These are phyloP conservation scores for Sebastes nivosus DNA, from an alignment of 2,797 vertebrate species.

Conservation along the genomic window DNA sequence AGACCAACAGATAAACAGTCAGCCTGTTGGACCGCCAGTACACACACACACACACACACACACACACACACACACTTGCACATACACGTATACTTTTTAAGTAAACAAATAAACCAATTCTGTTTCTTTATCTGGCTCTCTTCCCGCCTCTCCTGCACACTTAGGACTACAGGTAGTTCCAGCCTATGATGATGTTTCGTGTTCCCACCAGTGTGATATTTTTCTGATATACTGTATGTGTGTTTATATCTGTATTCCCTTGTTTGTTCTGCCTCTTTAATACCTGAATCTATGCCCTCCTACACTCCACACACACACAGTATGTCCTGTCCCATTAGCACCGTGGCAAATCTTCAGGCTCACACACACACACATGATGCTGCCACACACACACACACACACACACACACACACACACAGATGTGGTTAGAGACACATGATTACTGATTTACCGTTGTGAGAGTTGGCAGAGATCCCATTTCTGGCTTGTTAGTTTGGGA, in stretches of 20 bases:
- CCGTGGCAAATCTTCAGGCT: conserved; percentile 12
- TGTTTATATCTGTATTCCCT: background rate
- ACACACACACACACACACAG: conserved; percentile 11
- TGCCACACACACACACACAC: background rate
- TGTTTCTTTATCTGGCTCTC: background rate
- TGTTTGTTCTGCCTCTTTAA: conserved; percentile 15
- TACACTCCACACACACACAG: background rate
- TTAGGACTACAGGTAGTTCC: background rate
- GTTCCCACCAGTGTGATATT: background rate
- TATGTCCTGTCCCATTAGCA: conserved; percentile 26
- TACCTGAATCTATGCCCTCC: conserved; percentile 4
- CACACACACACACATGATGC: background rate
- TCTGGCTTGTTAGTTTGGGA: conserved; percentile 58
- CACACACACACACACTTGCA: background rate
- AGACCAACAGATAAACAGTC: conserved; percentile 59
- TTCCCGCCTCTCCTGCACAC: background rate
- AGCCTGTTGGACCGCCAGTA: background rate
- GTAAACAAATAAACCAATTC: conserved; percentile 24
- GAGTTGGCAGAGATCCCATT: conserved; percentile 52
- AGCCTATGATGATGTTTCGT: background rate
- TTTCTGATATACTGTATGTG: background rate
- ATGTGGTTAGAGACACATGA: conserved; percentile 32
- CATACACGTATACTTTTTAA: background rate
- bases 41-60: conserved; percentile 2
- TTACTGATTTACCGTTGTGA: conserved; percentile 40